Evolutionary conservation across 2,113 vertebrate species (phyloP), one percentile per base, ranked within the genome.

Genomic region (Perca flavescens): DNA sequence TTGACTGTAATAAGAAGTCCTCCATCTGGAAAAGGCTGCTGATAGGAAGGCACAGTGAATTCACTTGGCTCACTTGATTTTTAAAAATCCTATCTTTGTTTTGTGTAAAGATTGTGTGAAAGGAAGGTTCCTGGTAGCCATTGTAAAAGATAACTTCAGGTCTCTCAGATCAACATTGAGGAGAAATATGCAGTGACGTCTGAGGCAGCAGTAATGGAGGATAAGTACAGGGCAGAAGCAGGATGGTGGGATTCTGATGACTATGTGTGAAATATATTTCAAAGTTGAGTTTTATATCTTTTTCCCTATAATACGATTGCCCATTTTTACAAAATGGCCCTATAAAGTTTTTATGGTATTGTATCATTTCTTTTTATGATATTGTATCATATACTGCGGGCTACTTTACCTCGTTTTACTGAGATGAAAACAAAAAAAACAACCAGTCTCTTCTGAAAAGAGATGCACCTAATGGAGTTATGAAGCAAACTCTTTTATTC

Each of bases 341-440:
- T 28, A 86, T 90, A 84, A 83, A 87, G 52, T 89, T 87, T 43
- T 87, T 66, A 92, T 83, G 63, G 77, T 57, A 75, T 79, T 58
- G 79, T 85, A 61, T 89, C 57, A 82, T 90, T 83, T 74, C 54
- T 43, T 85, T 89, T 92, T 87, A 91, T 84, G 88, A 80, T 66
- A 79, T 58, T 56, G 70, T 75, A 63, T 80, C 74, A 56, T 46
- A 81, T 65, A 76, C 80, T 77, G 72, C 53, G 12, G 86, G 66
- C 78, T 65, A 76, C 84, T 80, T 76, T 52, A 58, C 47, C 80
- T 84, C 84, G 82, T 89, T 88, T 84, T 50, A 67, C 80, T 62
- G 62, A 85, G 67, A 85, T 79, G 69, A 67, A 83, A 91, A 91
- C 65, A 88, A 79, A 80, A 79, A 49, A 43, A 10, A 40, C 25